Percentiles rank a stretch among this genome's conserved stretches.
These are phyloP conservation scores for Venusia cambrica DNA, from an alignment of 2,888 invertebrate species.

Conservation along the genomic window DNA sequence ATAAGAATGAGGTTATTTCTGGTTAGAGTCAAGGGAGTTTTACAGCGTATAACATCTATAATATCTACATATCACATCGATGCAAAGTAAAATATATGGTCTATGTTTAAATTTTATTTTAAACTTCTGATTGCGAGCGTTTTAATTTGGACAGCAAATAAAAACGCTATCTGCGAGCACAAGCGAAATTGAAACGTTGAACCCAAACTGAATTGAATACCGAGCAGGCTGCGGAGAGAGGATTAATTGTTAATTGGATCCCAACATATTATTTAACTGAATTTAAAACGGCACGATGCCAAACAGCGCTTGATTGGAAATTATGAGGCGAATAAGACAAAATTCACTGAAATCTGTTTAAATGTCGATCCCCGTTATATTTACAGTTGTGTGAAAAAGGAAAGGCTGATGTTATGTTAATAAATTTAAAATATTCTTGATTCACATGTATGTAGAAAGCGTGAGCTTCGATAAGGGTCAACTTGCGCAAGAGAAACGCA, in stretches of 20 bases:
- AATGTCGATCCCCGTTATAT: constrained; percentile 21
- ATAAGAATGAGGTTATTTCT: constrained; percentile 10
- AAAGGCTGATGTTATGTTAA: constrained; percentile 32
- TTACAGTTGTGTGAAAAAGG: constrained; percentile 31
- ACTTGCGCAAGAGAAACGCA: constrained; percentile 60
- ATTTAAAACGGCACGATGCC: constrained; percentile 49
- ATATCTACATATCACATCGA: no score
- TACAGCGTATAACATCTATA: no score
- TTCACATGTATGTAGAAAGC: constrained; percentile 64
- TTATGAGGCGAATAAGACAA: constrained; percentile 38
- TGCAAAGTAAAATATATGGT: constrained; percentile 29
- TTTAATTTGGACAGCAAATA: constrained; percentile 60
- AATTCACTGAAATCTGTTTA: constrained; percentile 29
- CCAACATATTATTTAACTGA: constrained; percentile 56
- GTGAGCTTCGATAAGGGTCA: constrained; percentile 57
- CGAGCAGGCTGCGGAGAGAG: constrained; percentile 49
- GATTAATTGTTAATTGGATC: constrained; percentile 73
- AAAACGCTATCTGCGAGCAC: constrained; percentile 55
- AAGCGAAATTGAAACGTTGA: constrained; percentile 59
- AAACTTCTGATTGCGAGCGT: constrained; percentile 55
- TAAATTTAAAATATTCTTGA: constrained; percentile 38
- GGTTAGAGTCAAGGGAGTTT: constrained; percentile 10
- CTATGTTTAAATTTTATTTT: constrained; percentile 40
- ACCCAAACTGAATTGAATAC: constrained; percentile 59
- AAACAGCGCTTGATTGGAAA: constrained; percentile 47